A percentile compares a stretch with the other conserved stretches of the same genome.
These are phyloP conservation scores for Ctenopoma multispine DNA, from an alignment of 2,797 vertebrate species.

Conservation along the genomic window DNA sequence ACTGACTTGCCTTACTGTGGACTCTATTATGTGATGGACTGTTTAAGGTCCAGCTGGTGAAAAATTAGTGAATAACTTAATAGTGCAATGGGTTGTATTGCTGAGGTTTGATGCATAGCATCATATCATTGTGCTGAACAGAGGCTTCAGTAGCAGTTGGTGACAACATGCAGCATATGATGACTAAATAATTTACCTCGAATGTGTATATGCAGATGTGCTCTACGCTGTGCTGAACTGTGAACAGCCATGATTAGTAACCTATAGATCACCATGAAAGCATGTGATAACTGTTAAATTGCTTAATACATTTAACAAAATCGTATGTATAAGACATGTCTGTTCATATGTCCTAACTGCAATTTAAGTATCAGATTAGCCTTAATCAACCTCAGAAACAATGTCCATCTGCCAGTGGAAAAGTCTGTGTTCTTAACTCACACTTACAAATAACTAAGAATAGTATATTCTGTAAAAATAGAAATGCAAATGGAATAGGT, in stretches of 20 bases:
- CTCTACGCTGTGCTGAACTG: neutral
- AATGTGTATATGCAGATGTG: slow-evolving; percentile 35
- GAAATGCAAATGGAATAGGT: too few species aligned
- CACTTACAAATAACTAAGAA: too few species aligned
- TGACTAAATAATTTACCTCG: slow-evolving; percentile 53
- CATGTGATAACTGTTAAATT: neutral
- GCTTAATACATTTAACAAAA: neutral
- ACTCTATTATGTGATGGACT: slow-evolving; percentile 46
- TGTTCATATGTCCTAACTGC: neutral
- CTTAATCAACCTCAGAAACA: neutral
- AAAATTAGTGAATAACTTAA: slow-evolving; percentile 70
- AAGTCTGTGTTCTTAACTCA: too few species aligned
- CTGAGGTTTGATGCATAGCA: slow-evolving; percentile 26
- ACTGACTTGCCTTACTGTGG: slow-evolving; percentile 27
- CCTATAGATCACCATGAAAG: slow-evolving; percentile 3
- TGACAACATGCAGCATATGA: slow-evolving; percentile 41
- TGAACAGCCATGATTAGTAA: slow-evolving; percentile 3
- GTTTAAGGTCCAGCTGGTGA: slow-evolving; percentile 25
- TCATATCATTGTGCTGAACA: slow-evolving; percentile 24
- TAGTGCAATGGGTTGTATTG: slow-evolving; percentile 30
- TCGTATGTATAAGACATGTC: too few species aligned
- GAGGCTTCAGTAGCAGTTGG: slow-evolving; percentile 19
- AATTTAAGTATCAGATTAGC: neutral
- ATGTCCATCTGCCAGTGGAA: neutral
- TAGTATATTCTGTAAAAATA: too few species aligned